Evolutionary conservation across 2,888 invertebrate species (phyloP).

Genomic region (Sarcophaga subvicina): DNA sequence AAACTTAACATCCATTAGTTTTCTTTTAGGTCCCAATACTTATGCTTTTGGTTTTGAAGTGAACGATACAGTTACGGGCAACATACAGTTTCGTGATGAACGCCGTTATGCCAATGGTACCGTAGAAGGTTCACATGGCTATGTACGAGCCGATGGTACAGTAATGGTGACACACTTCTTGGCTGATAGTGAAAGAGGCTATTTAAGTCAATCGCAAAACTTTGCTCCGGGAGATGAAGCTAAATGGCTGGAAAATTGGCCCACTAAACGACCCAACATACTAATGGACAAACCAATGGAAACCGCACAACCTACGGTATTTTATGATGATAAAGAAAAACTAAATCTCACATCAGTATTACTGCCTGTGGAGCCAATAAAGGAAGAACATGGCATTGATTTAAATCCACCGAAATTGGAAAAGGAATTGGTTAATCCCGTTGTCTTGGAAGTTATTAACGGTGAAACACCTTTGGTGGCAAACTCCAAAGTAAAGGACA

Average conservation of each 20-base stretch:
- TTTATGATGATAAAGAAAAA: slow-evolving; percentile 73
- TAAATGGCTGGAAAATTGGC: slow-evolving; percentile 72
- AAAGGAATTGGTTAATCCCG: slow-evolving; percentile 74
- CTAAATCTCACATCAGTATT: slow-evolving; percentile 75
- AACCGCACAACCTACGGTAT: slow-evolving; percentile 58
- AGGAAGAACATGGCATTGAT: slow-evolving; percentile 76
- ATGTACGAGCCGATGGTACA: slow-evolving; percentile 85
- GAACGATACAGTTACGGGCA: slow-evolving; percentile 85
- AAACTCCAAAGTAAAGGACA: slow-evolving; percentile 58
- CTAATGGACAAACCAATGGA: slow-evolving; percentile 51
- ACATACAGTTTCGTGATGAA: slow-evolving; percentile 88
- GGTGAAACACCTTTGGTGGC: slow-evolving; percentile 72
- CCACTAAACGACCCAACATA: slow-evolving; percentile 71
- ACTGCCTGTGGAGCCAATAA: slow-evolving; percentile 73
- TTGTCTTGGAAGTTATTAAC: slow-evolving; percentile 75
- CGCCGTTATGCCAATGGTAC: slow-evolving; percentile 88
- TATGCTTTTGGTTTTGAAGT: slow-evolving; percentile 89
- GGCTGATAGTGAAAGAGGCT: slow-evolving; percentile 85
- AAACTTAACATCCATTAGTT: slow-evolving; percentile 21
- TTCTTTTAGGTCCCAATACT: slow-evolving; percentile 83
- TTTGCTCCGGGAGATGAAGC: slow-evolving; percentile 71
- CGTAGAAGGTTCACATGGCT: slow-evolving; percentile 88
- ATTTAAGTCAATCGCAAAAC: slow-evolving; percentile 76
- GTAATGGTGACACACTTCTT: slow-evolving; percentile 85
- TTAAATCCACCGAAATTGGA: slow-evolving; percentile 74